phyloP scores from a whole-genome alignment of 2,797 vertebrate species.

The Champsocephalus esox region DNA sequence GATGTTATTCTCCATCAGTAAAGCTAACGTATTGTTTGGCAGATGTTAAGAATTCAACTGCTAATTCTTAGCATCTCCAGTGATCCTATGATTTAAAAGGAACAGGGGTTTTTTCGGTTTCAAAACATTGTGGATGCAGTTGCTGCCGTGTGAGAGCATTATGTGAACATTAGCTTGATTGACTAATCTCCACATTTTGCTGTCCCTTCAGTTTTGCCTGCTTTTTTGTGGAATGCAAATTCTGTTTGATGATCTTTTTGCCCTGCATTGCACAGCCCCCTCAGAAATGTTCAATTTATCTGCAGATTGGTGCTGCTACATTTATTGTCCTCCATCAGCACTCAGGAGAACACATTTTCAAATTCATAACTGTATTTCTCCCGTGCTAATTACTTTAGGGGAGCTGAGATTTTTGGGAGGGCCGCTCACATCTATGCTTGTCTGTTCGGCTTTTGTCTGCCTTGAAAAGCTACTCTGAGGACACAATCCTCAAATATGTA shows the following conservation, averaged over 20 bases:
- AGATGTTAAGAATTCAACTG: not conserved
- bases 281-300: not conserved
- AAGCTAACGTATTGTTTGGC: not conserved
- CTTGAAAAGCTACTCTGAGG: not conserved
- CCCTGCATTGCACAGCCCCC: not conserved
- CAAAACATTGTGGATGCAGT: not conserved
- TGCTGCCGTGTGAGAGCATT: not conserved
- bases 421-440: not conserved
- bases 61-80: not conserved
- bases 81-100: not conserved
- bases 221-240: slow-evolving; percentile 1
- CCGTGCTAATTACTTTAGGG: not conserved
- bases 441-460: not conserved
- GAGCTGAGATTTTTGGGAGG: not conserved
- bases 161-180: not conserved
- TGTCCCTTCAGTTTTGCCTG: not conserved
- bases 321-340: not conserved
- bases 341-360: not conserved
- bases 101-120: not conserved
- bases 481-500: not conserved
- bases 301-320: not conserved
- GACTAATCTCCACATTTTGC: not conserved
- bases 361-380: not conserved
- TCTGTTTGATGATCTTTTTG: not conserved
- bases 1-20: not conserved